Percentiles rank a stretch among this genome's conserved stretches.
phyloP scores from a whole-genome alignment of 2,797 vertebrate species.

The Leptatherina wallacei region DNA sequence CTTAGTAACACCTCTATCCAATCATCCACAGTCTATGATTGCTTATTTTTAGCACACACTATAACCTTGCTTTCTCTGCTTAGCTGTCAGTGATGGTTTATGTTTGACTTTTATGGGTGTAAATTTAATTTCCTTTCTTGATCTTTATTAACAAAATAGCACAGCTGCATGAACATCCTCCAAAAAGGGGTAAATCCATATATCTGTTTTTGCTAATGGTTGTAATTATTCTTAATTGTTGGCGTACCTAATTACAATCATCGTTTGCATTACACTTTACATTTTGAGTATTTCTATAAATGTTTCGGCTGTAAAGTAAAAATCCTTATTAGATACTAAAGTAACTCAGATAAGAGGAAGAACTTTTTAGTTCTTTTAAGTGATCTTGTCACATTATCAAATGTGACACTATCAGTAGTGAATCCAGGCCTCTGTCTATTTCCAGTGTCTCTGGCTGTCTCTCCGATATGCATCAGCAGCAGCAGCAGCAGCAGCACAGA shows the following conservation, averaged over 20 bases:
- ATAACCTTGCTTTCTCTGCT: too few relatives aligned
- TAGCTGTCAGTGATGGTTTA: too few relatives aligned
- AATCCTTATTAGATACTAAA: constrained; percentile 21
- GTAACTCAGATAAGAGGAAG: constrained; percentile 31
- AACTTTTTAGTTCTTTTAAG: constrained; percentile 47
- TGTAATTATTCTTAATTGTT: neutral
- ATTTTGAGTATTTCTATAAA: neutral
- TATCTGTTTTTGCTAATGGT: too few relatives aligned
- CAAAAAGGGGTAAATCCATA: too few relatives aligned
- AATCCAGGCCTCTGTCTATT: constrained; percentile 71
- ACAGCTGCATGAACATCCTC: too few relatives aligned
- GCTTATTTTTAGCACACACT: too few relatives aligned
- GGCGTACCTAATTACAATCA: neutral
- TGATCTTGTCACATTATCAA: constrained; percentile 64
- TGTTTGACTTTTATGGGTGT: too few relatives aligned
- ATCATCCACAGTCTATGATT: too few relatives aligned
- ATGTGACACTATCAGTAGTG: constrained; percentile 70
- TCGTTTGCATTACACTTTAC: constrained; percentile 4
- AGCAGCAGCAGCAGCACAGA: constrained; percentile 20
- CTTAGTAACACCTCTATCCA: too few relatives aligned
- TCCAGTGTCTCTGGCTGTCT: constrained; percentile 62
- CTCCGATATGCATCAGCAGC: constrained; percentile 69
- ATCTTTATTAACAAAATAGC: too few relatives aligned
- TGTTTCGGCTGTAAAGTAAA: constrained; percentile 19
- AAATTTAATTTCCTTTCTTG: too few relatives aligned